Evolutionary conservation across 2,797 vertebrate species (phyloP).

Genomic region (Lacerta bilineata): DNA sequence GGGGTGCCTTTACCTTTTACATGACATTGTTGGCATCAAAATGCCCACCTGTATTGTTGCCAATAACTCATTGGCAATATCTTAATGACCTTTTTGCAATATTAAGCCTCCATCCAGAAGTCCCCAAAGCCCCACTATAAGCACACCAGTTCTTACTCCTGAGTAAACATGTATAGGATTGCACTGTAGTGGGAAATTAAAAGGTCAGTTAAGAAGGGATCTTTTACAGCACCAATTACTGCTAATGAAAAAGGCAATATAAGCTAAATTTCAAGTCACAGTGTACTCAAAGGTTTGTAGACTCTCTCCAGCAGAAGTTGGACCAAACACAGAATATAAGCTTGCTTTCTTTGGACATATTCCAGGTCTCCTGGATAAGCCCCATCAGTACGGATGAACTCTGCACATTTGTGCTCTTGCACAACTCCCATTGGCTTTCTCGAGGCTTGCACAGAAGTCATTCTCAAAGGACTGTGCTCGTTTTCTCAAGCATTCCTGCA

Average conservation of each 20-base stretch:
- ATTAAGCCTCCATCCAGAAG: background rate
- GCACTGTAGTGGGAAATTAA: background rate
- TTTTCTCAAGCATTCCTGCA: background rate
- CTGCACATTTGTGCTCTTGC: background rate
- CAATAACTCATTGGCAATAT: too few relatives aligned
- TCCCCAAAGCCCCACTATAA: background rate
- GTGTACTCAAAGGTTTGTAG: background rate
- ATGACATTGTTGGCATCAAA: too few relatives aligned
- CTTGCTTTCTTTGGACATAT: constrained; percentile 12
- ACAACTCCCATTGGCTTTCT: background rate
- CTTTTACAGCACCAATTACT: background rate
- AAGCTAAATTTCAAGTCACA: background rate
- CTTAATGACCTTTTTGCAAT: too few relatives aligned
- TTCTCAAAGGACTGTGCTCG: background rate
- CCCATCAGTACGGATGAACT: constrained; percentile 7
- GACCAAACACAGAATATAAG: background rate
- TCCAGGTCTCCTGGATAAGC: constrained; percentile 3
- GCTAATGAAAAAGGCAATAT: background rate
- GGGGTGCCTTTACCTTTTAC: too few relatives aligned
- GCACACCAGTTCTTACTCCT: background rate
- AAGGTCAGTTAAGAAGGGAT: background rate
- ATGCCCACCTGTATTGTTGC: too few relatives aligned
- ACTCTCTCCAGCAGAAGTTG: background rate
- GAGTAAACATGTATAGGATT: background rate
- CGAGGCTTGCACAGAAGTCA: background rate